Evolutionary conservation across 2,888 invertebrate species (phyloP).

Genomic region (Amphipyra berbera): DNA sequence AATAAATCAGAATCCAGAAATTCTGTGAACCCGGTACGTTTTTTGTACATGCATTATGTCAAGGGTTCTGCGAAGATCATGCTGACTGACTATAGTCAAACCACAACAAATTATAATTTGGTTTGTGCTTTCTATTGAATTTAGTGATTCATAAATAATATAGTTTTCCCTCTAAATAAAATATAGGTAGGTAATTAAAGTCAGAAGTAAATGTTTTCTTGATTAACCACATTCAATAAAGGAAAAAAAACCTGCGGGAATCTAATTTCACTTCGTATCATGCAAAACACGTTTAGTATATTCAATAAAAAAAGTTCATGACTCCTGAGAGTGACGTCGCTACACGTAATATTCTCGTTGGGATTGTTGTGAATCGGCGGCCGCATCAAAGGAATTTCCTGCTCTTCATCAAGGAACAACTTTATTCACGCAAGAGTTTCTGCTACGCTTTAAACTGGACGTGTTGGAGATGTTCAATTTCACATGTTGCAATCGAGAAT

Average conservation of each 20-base stretch:
- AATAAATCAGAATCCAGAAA: too few species aligned
- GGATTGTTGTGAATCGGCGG: slow-evolving; percentile 80
- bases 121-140: too few species aligned
- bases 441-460: slow-evolving; percentile 72
- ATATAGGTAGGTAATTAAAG: too few species aligned
- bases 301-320: slow-evolving; percentile 56
- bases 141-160: too few species aligned
- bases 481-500: slow-evolving; percentile 58
- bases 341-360: slow-evolving; percentile 78
- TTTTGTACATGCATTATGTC: too few species aligned
- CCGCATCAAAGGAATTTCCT: slow-evolving; percentile 86
- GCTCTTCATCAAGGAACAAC: slow-evolving; percentile 78
- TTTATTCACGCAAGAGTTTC: slow-evolving; percentile 75
- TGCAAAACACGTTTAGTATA: not conserved
- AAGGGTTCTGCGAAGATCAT: too few species aligned
- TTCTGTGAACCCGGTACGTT: too few species aligned
- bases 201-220: too few species aligned
- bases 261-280: not conserved
- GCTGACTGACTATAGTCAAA: too few species aligned
- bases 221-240: too few species aligned
- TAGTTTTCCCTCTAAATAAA: too few species aligned
- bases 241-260: not conserved
- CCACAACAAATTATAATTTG: too few species aligned
- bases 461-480: slow-evolving; percentile 66
- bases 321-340: slow-evolving; percentile 73